These are phyloP conservation scores for Sciurus niger DNA, from an alignment of 2,113 vertebrate species.

Conservation along the genomic window DNA sequence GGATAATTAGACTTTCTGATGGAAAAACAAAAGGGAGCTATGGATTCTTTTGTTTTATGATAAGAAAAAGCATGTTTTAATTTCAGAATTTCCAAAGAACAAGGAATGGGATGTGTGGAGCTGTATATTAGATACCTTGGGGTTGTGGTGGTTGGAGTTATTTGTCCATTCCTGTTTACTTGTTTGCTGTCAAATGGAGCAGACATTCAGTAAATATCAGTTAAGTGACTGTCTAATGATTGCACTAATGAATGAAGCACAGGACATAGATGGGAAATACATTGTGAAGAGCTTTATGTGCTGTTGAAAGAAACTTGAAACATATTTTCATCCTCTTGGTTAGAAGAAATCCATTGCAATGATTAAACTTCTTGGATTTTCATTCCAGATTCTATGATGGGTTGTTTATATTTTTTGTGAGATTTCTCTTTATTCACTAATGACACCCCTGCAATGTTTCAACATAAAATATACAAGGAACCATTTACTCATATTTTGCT, in stretches of 20 bases:
- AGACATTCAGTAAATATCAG: background rate
- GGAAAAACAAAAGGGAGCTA: background rate
- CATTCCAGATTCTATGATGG: background rate
- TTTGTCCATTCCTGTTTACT: background rate
- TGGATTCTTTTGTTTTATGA: background rate
- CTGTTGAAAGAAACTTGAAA: background rate
- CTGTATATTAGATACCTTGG: background rate
- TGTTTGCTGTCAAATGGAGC: background rate
- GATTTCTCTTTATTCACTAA: conserved; percentile 5
- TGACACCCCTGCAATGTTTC: background rate
- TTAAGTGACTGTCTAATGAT: background rate
- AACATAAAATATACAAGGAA: background rate
- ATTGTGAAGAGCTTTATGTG: background rate
- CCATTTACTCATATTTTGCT: background rate
- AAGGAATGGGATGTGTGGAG: background rate
- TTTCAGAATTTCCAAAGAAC: background rate
- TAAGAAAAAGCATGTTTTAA: background rate
- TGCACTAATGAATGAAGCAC: background rate
- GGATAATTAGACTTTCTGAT: background rate
- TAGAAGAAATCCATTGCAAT: background rate
- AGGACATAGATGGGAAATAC: background rate
- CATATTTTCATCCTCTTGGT: background rate
- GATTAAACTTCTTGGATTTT: conserved; percentile 33
- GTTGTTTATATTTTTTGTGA: conserved; percentile 21
- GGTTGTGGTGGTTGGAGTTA: background rate